Base-by-base conservation (phyloP, 1,140 invertebrate genomes). In the Dufourea novaeangliae region DNA sequence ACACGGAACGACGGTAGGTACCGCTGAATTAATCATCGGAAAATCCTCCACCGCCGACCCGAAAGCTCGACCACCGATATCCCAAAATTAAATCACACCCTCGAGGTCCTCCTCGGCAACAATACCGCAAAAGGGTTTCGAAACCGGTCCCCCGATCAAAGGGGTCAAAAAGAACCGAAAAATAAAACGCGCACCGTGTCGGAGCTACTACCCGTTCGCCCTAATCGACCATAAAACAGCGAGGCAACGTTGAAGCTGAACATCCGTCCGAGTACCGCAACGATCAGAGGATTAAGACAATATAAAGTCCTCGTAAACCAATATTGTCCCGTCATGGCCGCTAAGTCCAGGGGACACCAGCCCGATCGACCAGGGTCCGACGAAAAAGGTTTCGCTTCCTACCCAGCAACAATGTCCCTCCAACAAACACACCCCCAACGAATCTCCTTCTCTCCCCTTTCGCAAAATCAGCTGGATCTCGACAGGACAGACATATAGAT, bases 231-330 rank as follows among this genome's bases (percentile, higher is more conserved):
- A 68, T 68, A 69, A 69, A 71, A 22, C 54, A 61, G 29, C 25
- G 29, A 27, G 54, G 25, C 66, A 37, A 17, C 29, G 17, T 22
- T n/a, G 52, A 57, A n/a, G 5, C 37, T n/a, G 11, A 44, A 27
- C 17, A 39, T n/a, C 20, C 20, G 41, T n/a, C 20, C 20, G 17
- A 46, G 20, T n/a, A 34, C 27, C 10, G 52, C 25, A 44, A 44
- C 27, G 52, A 22, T 2, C 14, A 22, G n/a, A n/a, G 56, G 69
- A 71, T 46, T 71, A 62, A 62, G 29, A 71, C 54, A 46, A 71
- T 25, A 57, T 25, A 57, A 70, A 59, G 17, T 56, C 27, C 25
- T 22, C 68, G 54, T 39, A 62, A 46, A 7, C 39, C 39, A 25
- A 71, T 41, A 71, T 71, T 27, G 37, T 57, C 54, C 62, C 37